Conservation (phyloP, 2,113 vertebrate species). For the Piaya cayana region DNA sequence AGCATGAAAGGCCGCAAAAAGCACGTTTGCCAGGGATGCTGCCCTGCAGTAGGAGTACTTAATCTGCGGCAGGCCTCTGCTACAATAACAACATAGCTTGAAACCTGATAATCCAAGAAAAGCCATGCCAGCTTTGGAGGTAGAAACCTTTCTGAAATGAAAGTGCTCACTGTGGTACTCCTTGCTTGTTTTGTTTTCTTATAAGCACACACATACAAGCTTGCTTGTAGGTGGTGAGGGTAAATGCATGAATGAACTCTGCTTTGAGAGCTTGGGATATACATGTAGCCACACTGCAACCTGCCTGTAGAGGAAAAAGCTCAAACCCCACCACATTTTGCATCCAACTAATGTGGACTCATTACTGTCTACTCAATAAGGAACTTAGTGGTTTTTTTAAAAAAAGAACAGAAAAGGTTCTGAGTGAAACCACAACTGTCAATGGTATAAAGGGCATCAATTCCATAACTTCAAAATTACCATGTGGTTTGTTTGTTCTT, state of each 20-base stretch:
- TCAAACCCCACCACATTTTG: neutral
- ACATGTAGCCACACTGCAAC: rapidly evolving
- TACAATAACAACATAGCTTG: neutral
- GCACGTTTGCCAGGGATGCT: rapidly evolving
- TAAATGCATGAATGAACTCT: neutral
- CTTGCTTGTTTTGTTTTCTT: neutral
- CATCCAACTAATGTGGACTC: neutral
- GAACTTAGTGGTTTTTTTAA: neutral
- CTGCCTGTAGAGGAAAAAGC: neutral
- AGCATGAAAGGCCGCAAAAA: neutral
- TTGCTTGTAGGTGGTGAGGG: neutral
- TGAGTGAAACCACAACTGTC: neutral
- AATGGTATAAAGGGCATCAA: neutral
- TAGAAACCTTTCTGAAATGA: neutral
- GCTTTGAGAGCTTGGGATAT: neutral
- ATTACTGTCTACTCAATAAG: neutral
- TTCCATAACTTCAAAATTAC: neutral
- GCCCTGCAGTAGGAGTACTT: neutral
- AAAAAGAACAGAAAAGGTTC: neutral
- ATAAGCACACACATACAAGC: neutral
- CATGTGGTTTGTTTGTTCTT: neutral
- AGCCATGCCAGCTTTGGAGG: neutral
- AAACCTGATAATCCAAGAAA: neutral
- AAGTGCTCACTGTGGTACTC: neutral
- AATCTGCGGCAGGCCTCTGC: neutral